A percentile compares a stretch with the other conserved stretches of the same genome.
Conservation (phyloP, 2,113 vertebrate species). For the Oreocharis arfaki region DNA sequence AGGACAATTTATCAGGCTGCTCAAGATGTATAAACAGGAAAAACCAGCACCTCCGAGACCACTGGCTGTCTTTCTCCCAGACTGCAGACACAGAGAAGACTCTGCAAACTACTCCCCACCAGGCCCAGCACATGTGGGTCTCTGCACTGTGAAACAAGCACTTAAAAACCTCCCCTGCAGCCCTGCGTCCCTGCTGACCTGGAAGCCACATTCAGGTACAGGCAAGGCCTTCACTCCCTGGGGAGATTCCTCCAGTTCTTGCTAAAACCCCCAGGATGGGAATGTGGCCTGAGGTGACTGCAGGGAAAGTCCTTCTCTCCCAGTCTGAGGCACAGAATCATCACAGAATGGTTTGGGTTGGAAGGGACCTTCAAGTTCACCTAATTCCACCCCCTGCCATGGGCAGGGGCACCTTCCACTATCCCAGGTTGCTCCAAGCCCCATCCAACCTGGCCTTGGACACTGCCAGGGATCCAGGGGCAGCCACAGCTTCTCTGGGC, state of each 20-base stretch:
- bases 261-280: not conserved
- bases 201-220: not conserved
- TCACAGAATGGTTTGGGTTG: not conserved
- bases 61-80: not conserved
- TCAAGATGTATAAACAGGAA: not conserved
- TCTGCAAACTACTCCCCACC: not conserved
- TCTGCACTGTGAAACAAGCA: not conserved
- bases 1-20: not conserved
- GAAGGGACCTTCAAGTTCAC: not conserved
- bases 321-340: accelerated
- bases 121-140: not conserved
- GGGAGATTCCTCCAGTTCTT: not conserved
- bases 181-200: not conserved
- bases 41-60: not conserved
- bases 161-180: not conserved
- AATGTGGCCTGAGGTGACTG: not conserved
- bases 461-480: not conserved
- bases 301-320: not conserved
- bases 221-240: accelerated
- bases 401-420: not conserved
- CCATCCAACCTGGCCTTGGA: accelerated
- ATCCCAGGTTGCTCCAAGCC: not conserved
- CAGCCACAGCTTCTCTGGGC: not conserved
- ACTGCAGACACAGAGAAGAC: not conserved
- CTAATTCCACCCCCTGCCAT: not conserved